Evolutionary conservation across 2,888 invertebrate species (phyloP), one percentile per base, ranked within the genome.

Genomic region (Phorcus lineatus): DNA sequence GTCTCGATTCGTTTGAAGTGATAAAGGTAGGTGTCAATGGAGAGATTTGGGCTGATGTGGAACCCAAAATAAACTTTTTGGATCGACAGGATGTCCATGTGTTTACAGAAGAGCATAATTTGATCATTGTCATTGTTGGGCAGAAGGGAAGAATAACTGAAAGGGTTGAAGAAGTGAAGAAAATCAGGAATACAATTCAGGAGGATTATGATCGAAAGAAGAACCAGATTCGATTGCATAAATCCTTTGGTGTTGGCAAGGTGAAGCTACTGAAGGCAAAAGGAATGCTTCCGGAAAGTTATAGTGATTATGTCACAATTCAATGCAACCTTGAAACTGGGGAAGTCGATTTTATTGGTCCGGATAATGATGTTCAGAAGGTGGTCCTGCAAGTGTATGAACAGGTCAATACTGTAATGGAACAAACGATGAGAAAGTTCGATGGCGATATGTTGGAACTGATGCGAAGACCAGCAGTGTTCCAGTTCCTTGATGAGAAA

Each of bases 1-100:
- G 24, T 19, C 19, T 74, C n/a, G 74, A 74, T 17, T 7, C 47
- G n/a, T 19, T 53, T 19, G 74, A 52, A 52, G 74, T 74, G n/a
- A 9, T n/a, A 28, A 19, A 52, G 47, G n/a, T 74, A 52, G 22
- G 17, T 4, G 19, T 40, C 52, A 52, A 40, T 16, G 28, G 0
- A 13, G 74, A 74, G 24, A 47, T 53, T 1, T 74, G 74, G 74
- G 9, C 74, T 19, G 74, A 53, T 53, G 24, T 74, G 52, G 74
- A 74, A 22, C 28, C 22, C 22, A 74, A 74, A 53, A 22, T 74
- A 1, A 74, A 40, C 13, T 11, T 31, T 31, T 13, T n/a, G 19
- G 53, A 52, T 52, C 22, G 2, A 19, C 24, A 9, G 17, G 28
- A 62, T 62, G 22, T 17, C 16, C 24, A 62, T 16, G 62, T 62